These are phyloP conservation scores for Paramisgurnus dabryanus DNA, from an alignment of 2,113 vertebrate genomes.

Conservation along the genomic window DNA sequence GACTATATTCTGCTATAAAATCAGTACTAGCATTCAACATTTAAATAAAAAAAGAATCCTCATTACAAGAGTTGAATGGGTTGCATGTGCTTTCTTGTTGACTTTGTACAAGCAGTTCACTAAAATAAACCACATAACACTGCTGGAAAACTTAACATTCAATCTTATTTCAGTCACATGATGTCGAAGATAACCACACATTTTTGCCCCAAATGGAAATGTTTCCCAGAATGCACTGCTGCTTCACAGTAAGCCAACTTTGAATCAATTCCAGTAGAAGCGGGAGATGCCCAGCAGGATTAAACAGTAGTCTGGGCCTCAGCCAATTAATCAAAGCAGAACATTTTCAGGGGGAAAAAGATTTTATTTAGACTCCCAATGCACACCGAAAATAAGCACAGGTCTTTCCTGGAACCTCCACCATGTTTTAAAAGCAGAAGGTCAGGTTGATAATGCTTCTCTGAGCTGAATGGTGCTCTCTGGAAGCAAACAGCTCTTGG, in stretches of 20 bases:
- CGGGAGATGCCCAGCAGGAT: slow-evolving; percentile 28
- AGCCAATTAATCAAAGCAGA: slow-evolving; percentile 53
- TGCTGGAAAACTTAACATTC: no score
- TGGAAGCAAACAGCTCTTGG: slow-evolving; percentile 47
- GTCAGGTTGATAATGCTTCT: slow-evolving; percentile 5
- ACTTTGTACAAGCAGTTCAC: background rate
- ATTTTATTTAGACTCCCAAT: slow-evolving; percentile 28
- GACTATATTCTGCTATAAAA: background rate
- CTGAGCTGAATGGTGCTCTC: slow-evolving; percentile 14
- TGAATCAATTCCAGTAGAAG: slow-evolving; percentile 27
- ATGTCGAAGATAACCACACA: background rate
- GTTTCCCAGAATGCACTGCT: slow-evolving; percentile 23
- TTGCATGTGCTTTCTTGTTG: no score
- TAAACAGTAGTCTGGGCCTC: slow-evolving; percentile 29
- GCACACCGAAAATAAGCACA: slow-evolving; percentile 40
- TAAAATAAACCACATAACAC: background rate
- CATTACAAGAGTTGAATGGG: no score
- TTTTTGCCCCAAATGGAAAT: background rate
- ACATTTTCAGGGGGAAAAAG: slow-evolving; percentile 1
- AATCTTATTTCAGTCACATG: background rate
- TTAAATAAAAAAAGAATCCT: no score
- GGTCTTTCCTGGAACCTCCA: slow-evolving; percentile 33
- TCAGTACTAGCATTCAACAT: background rate
- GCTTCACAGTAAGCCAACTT: slow-evolving; percentile 23
- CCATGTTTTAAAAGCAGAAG: slow-evolving; percentile 40